Percentiles rank a stretch among this genome's conserved stretches.
phyloP scores from a whole-genome alignment of 2,888 invertebrate genomes.

The Stomorhina lunata region DNA sequence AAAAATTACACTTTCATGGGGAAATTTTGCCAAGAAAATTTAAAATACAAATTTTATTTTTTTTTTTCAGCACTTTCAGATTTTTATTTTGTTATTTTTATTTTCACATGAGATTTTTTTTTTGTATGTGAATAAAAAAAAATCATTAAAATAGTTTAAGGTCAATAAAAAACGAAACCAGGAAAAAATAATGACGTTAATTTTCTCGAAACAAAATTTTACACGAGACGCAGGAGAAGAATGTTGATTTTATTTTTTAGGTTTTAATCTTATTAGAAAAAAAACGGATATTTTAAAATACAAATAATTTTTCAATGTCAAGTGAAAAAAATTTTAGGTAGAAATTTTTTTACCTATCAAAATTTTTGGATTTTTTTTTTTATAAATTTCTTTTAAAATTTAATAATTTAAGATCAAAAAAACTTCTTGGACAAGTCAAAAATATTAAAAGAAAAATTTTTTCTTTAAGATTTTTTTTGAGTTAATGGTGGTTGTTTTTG shows the following conservation, averaged over 20 bases:
- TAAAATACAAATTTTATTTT: background rate
- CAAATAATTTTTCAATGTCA: slow-evolving; percentile 57
- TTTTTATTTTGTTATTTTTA: background rate
- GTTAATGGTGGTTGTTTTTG: slow-evolving; percentile 2
- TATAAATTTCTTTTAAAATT: too few relatives aligned
- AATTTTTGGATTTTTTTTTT: background rate
- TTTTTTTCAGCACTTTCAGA: slow-evolving; percentile 13
- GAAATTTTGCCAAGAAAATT: slow-evolving; percentile 29
- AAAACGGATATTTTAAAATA: slow-evolving; percentile 51
- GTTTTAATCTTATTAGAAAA: background rate
- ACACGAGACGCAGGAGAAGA: background rate
- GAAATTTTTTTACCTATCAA: background rate
- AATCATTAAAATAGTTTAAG: slow-evolving; percentile 58
- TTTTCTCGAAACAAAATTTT: background rate
- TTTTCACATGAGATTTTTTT: background rate
- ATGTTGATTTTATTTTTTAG: background rate
- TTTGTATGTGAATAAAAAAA: slow-evolving; percentile 1
- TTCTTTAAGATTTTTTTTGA: background rate
- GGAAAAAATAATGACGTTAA: slow-evolving; percentile 6
- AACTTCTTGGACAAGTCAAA: background rate
- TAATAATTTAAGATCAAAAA: too few relatives aligned
- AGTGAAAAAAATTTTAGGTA: slow-evolving; percentile 24
- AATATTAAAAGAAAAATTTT: too few relatives aligned
- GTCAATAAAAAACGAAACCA: slow-evolving; percentile 45
- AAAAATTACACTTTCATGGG: slow-evolving; percentile 32